Evolutionary conservation across 2,888 invertebrate species (phyloP).

Genomic region (Germaria angustata): DNA sequence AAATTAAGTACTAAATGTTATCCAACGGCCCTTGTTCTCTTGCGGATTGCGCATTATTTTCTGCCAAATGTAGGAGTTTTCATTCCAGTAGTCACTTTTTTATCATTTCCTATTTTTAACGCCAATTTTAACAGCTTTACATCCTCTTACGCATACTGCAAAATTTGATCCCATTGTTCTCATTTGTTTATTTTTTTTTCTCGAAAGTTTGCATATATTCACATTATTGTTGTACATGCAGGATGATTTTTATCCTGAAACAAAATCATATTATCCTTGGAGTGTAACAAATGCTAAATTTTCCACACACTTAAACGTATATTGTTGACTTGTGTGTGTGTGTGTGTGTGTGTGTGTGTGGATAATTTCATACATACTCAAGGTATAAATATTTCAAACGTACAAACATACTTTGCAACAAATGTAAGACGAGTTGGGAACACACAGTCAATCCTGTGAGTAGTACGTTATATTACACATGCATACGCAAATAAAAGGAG

Average conservation of each 20-base stretch:
- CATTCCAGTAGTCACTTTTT: not conserved
- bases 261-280: constrained; percentile 67
- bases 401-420: not conserved
- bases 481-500: constrained; percentile 2
- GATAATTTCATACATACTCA: constrained; percentile 24
- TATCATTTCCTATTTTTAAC: constrained; percentile 3
- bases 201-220: not conserved
- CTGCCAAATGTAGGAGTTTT: not conserved
- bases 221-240: constrained; percentile 1
- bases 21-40: not conserved
- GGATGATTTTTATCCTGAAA: constrained; percentile 61
- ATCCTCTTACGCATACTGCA: constrained; percentile 51
- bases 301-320: constrained; percentile 78
- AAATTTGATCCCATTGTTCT: constrained; percentile 42
- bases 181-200: not conserved
- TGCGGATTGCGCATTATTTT: not conserved
- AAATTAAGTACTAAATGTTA: too few species aligned
- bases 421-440: not conserved
- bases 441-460: not conserved
- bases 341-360: not conserved
- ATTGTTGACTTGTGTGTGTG: constrained; percentile 68
- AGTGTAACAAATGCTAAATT: constrained; percentile 73
- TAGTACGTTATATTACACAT: constrained; percentile 16
- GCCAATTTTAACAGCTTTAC: constrained; percentile 43
- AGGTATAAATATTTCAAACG: constrained; percentile 9